A percentile compares a stretch with the other conserved stretches of the same genome.
Evolutionary conservation across 2,888 invertebrate species (phyloP).

Genomic region (Hypolimnas misippus): DNA sequence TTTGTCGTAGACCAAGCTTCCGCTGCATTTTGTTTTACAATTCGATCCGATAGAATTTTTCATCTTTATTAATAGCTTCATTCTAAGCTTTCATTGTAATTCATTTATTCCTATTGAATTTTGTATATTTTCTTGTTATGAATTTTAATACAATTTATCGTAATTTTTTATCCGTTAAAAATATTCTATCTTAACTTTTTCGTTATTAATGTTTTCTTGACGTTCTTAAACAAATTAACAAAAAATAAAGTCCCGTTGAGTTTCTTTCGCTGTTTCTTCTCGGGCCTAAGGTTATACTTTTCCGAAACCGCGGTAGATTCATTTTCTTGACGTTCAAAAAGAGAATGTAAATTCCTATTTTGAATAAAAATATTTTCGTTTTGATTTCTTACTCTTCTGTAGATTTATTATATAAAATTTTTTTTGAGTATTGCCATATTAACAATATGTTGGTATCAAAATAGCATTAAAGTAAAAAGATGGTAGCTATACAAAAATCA

Average conservation of each 20-base stretch:
- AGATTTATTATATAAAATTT: no score
- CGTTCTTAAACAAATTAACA: not conserved
- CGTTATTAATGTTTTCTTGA: not conserved
- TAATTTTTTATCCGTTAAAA: not conserved
- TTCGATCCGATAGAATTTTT: slow-evolving; percentile 52
- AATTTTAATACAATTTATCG: not conserved
- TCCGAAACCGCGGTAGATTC: no score
- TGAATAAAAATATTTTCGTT: no score
- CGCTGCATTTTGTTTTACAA: slow-evolving; percentile 74
- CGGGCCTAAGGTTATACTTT: no score
- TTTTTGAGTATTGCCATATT: no score
- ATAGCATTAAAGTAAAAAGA: slow-evolving; percentile 34
- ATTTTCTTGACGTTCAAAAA: no score
- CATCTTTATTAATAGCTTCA: slow-evolving; percentile 24
- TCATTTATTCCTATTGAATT: not conserved
- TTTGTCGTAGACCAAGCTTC: slow-evolving; percentile 65
- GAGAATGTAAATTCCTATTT: no score
- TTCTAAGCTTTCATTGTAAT: not conserved
- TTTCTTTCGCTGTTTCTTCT: no score
- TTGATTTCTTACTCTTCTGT: no score
- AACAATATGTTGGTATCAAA: no score
- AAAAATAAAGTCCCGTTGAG: no score
- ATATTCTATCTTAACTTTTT: not conserved
- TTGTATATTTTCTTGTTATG: not conserved
- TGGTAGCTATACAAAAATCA: slow-evolving; percentile 30